phyloP scores from a whole-genome alignment of 2,888 invertebrate genomes.

The Arrhopalites spinosus region DNA sequence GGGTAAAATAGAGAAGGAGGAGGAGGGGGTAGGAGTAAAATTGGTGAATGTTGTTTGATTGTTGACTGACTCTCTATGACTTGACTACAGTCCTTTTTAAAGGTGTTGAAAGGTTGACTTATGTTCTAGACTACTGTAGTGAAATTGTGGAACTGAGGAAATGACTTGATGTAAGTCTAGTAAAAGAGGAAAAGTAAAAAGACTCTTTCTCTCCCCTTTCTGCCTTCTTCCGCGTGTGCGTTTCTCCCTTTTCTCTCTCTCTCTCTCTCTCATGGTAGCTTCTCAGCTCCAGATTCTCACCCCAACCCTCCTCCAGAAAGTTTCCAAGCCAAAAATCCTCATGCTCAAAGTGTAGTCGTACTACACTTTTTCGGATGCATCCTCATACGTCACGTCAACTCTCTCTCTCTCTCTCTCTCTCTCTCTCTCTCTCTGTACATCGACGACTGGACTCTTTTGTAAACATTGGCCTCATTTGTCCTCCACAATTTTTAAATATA shows the following conservation, averaged over 20 bases:
- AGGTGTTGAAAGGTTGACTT: conserved; percentile 15
- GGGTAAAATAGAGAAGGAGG: background rate
- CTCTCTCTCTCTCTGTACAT: background rate
- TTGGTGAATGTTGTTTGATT: conserved; percentile 1
- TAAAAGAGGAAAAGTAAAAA: conserved; percentile 21
- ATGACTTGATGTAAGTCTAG: conserved; percentile 23
- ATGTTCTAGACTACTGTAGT: conserved; percentile 25
- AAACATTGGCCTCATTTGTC: too few species aligned
- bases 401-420: background rate
- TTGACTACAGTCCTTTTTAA: background rate
- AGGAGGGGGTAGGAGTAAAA: background rate
- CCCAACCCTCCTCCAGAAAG: background rate
- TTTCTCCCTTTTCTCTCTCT: conserved; percentile 21
- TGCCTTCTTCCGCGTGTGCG: conserved; percentile 19
- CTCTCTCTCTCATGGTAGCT: background rate
- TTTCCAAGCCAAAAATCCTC: background rate
- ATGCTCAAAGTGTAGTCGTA: background rate
- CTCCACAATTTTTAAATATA: too few species aligned
- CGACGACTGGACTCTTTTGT: too few species aligned
- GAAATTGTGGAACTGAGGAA: conserved; percentile 21
- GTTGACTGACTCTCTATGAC: background rate
- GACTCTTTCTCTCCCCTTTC: background rate
- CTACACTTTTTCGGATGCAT: too few species aligned
- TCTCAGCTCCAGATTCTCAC: background rate
- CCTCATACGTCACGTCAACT: too few species aligned